These are phyloP conservation scores for Phalacrocorax carbo DNA, from an alignment of 2,113 vertebrate species.

Conservation along the genomic window DNA sequence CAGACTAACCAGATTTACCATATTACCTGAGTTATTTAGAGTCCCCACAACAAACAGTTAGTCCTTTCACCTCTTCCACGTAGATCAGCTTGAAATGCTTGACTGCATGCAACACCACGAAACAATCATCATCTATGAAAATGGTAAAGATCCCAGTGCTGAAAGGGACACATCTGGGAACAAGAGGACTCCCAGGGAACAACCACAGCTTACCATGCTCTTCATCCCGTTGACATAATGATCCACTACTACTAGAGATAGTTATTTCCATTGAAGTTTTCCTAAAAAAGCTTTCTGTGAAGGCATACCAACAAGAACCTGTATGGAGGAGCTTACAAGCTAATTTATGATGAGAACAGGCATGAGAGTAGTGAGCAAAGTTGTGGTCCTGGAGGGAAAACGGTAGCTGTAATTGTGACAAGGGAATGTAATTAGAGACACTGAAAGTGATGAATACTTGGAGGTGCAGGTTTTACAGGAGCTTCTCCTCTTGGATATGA, in stretches of 20 bases:
- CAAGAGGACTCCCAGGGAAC: neutral
- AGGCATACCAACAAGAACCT: neutral
- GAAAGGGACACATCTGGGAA: neutral
- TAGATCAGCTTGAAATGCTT: neutral
- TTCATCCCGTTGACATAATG: neutral
- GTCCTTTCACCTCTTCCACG: neutral
- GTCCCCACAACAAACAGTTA: neutral
- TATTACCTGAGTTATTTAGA: neutral
- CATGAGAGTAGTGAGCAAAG: neutral
- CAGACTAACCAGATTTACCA: neutral
- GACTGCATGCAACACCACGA: neutral
- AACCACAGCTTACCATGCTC: neutral
- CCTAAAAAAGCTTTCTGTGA: neutral
- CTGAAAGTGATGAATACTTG: neutral
- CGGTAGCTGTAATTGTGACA: neutral
- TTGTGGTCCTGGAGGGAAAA: neutral
- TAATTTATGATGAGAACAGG: neutral
- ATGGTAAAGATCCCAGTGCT: neutral
- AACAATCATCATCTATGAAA: neutral
- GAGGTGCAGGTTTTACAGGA: neutral
- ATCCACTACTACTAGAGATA: neutral
- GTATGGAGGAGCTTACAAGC: neutral
- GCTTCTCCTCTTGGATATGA: neutral
- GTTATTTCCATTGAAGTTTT: neutral
- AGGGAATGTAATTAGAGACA: neutral